Evolutionary conservation across 92 coral and sea anemone genomes (phyloP).

Genomic region (Muricea muricata): DNA sequence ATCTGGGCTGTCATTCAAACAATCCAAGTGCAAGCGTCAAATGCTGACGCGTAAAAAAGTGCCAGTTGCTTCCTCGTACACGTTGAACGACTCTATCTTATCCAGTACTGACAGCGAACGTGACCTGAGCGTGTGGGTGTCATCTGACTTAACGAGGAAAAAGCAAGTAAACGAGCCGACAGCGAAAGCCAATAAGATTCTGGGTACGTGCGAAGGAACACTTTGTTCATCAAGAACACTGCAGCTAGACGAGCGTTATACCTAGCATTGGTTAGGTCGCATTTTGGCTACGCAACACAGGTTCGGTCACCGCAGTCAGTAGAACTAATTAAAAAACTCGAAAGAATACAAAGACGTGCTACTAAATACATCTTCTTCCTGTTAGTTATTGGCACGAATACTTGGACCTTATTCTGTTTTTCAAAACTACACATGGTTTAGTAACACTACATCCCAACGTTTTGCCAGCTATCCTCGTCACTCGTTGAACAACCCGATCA

Average conservation of each 20-base stretch:
- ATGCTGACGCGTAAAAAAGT: conserved; percentile 33
- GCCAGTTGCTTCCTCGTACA: conserved; percentile 27
- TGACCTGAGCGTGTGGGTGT: background rate
- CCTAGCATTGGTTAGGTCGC: background rate
- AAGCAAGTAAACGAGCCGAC: background rate
- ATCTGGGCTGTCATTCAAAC: conserved; percentile 39
- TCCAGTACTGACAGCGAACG: background rate
- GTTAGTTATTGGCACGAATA: too few relatives aligned
- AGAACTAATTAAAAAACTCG: background rate
- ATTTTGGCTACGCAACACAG: background rate
- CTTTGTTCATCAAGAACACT: too few relatives aligned
- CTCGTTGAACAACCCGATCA: background rate
- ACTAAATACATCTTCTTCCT: too few relatives aligned
- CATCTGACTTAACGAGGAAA: background rate
- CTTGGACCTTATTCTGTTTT: too few relatives aligned
- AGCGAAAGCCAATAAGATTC: background rate
- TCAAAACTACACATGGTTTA: too few relatives aligned
- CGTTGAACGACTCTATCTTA: background rate
- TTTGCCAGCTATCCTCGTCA: background rate
- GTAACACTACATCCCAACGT: too few relatives aligned
- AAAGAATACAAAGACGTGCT: background rate
- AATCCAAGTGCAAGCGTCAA: conserved; percentile 34
- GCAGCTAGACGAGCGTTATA: too few relatives aligned
- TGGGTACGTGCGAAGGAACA: too few relatives aligned
- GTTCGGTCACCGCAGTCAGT: background rate